A percentile compares a stretch with the other conserved stretches of the same genome.
phyloP scores from a whole-genome alignment of 2,113 vertebrate genomes.

The Ciconia maguari region DNA sequence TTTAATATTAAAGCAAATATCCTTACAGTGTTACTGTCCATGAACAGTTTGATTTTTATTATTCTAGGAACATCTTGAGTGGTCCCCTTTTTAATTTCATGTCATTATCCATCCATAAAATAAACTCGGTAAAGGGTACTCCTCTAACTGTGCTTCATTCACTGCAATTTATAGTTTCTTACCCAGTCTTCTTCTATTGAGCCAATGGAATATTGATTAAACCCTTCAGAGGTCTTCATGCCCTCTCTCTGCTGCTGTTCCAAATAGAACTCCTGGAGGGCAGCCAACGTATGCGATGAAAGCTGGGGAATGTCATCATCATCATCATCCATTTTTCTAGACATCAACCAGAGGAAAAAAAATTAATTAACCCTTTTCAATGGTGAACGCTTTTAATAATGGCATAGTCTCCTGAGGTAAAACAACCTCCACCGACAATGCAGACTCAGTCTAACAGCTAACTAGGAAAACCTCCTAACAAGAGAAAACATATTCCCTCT shows the following conservation, averaged over 20 bases:
- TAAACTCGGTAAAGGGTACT: neutral
- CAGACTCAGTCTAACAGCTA: neutral
- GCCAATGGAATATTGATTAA: constrained; percentile 78
- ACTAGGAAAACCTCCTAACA: neutral
- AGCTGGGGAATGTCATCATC: constrained; percentile 83
- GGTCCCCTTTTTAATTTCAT: neutral
- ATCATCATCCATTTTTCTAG: constrained; percentile 80
- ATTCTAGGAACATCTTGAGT: neutral
- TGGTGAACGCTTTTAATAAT: neutral
- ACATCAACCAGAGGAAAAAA: neutral
- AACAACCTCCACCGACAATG: neutral
- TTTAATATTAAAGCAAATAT: neutral
- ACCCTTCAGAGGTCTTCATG: neutral
- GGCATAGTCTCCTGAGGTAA: neutral
- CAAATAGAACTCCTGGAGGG: constrained; percentile 89
- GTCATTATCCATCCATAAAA: neutral
- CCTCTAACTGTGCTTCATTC: neutral
- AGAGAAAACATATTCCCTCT: neutral
- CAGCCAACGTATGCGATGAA: constrained; percentile 83
- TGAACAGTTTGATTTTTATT: neutral
- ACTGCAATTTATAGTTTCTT: constrained; percentile 25
- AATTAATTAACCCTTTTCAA: neutral
- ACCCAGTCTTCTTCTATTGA: constrained; percentile 94
- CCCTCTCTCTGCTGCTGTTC: constrained; percentile 73
- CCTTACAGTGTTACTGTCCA: neutral